A percentile compares a stretch with the other conserved stretches of the same genome.
These are phyloP conservation scores for Channa striata DNA, from an alignment of 2,797 vertebrate genomes.

Conservation along the genomic window DNA sequence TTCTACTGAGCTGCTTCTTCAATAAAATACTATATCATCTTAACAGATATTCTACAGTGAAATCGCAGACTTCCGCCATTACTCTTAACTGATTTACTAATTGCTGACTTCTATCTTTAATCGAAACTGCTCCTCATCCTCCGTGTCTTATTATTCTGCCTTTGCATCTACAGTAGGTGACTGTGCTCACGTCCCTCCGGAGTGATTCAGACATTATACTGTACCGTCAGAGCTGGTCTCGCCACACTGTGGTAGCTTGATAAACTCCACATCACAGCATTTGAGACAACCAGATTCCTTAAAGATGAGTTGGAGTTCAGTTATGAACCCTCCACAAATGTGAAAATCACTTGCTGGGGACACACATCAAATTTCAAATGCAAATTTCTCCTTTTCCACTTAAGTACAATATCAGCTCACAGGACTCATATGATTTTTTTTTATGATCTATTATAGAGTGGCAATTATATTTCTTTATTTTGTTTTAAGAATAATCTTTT, in stretches of 20 bases:
- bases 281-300: neutral
- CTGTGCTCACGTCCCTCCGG: neutral
- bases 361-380: no score
- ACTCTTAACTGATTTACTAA: neutral
- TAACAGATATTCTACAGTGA: constrained; percentile 1
- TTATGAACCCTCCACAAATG: neutral
- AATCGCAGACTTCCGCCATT: neutral
- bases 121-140: neutral
- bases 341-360: neutral
- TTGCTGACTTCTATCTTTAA: neutral
- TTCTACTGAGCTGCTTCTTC: constrained; percentile 36
- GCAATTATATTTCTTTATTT: no score
- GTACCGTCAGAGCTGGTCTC: constrained; percentile 11
- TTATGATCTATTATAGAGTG: no score
- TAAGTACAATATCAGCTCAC: no score
- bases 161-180: constrained; percentile 5
- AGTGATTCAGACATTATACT: rapidly evolving
- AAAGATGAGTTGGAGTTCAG: neutral
- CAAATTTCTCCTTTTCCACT: no score
- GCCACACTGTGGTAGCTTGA: constrained; percentile 24
- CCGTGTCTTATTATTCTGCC: neutral
- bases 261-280: rapidly evolving
- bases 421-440: no score
- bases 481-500: no score
- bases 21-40: neutral